Evolutionary conservation across 2,113 vertebrate genomes (phyloP).

Genomic region (Urocitellus parryii): DNA sequence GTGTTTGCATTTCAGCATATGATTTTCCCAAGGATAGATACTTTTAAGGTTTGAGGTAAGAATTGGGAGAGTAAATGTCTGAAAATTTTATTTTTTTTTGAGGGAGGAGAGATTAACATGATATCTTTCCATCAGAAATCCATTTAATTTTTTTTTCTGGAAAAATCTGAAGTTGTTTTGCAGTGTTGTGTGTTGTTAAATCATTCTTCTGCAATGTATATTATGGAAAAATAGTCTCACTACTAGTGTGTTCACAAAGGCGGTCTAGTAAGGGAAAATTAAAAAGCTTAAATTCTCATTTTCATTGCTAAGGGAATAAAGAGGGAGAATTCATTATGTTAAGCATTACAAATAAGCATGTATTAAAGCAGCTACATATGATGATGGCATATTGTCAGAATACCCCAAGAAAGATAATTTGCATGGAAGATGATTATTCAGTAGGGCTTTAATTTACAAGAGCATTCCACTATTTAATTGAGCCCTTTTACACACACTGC

Average conservation of each 20-base stretch:
- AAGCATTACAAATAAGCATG: constrained; percentile 59
- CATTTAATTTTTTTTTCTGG: constrained; percentile 39
- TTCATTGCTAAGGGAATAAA: constrained; percentile 71
- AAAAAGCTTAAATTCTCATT: constrained; percentile 79
- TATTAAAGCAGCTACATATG: constrained; percentile 75
- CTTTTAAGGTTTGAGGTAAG: constrained; percentile 46
- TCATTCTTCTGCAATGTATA: constrained; percentile 71
- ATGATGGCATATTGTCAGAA: constrained; percentile 75
- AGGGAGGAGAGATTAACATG: constrained; percentile 1
- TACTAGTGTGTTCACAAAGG: constrained; percentile 61
- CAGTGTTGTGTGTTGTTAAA: constrained; percentile 68
- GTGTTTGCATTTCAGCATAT: constrained; percentile 18
- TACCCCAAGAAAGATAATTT: constrained; percentile 81
- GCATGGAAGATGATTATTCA: constrained; percentile 83
- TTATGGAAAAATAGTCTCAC: constrained; percentile 70
- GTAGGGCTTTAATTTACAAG: constrained; percentile 80
- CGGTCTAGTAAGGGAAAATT: constrained; percentile 72
- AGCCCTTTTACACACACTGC: constrained; percentile 74
- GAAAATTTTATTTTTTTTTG: constrained; percentile 39
- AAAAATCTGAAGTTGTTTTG: not conserved
- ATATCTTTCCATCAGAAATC: constrained; percentile 41
- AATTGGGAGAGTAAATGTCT: constrained; percentile 39
- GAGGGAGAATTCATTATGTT: constrained; percentile 72
- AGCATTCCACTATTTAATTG: constrained; percentile 81
- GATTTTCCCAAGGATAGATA: constrained; percentile 30